Evolutionary conservation across 1,140 invertebrate species (phyloP).

Genomic region (Aphis gossypii): DNA sequence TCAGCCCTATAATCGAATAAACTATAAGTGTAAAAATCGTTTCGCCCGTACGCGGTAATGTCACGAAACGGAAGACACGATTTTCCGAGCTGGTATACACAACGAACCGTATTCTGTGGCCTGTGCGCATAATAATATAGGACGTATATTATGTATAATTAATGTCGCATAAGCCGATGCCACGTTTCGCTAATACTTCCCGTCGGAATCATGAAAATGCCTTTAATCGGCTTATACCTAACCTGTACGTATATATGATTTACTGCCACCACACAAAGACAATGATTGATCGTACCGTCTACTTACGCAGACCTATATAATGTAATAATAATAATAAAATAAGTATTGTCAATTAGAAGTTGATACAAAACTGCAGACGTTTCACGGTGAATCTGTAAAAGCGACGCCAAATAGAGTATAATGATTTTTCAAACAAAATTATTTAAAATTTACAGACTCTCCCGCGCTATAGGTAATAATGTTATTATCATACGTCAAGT

Average conservation of each 20-base stretch:
- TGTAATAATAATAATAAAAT: neutral
- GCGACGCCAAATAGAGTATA: no score
- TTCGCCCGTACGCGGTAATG: neutral
- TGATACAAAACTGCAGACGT: neutral
- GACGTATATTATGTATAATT: slow-evolving; percentile 24
- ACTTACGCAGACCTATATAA: neutral
- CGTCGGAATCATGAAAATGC: slow-evolving; percentile 19
- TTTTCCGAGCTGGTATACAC: neutral
- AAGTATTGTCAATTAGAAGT: slow-evolving; percentile 4
- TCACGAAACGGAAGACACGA: neutral
- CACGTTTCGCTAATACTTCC: neutral
- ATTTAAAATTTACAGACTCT: neutral
- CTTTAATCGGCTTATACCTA: slow-evolving; percentile 46
- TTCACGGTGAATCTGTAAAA: neutral
- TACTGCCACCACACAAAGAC: neutral
- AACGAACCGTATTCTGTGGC: neutral
- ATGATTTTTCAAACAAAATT: neutral
- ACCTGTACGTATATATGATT: slow-evolving; percentile 34
- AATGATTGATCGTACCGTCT: slow-evolving; percentile 37
- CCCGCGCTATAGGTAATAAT: neutral
- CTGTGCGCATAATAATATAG: neutral
- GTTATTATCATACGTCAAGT: neutral
- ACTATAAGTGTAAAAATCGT: neutral
- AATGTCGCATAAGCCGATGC: neutral
- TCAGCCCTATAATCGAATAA: neutral